A percentile compares a stretch with the other conserved stretches of the same genome.
Conservation (phyloP, 2,113 vertebrate species). For the Aspidoscelis tigris region DNA sequence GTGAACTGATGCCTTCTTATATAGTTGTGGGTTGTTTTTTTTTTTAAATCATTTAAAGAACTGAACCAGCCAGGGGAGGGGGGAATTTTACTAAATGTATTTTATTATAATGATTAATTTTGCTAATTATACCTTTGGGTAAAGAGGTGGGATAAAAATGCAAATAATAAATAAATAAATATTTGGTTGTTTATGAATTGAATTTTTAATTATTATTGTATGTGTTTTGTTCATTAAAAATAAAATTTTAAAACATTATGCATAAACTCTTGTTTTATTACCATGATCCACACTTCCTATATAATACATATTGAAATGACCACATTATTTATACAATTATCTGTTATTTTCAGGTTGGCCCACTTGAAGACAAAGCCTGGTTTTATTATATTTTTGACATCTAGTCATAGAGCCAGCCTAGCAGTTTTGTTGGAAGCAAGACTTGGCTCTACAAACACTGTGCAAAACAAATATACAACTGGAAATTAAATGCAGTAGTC, state of each 20-base stretch:
- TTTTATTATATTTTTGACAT: slow-evolving; percentile 33
- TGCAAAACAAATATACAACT: neutral
- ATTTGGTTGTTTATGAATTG: no score
- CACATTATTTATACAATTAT: slow-evolving; percentile 2
- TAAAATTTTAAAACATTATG: slow-evolving; percentile 1
- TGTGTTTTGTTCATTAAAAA: no score
- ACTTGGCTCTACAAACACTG: slow-evolving; percentile 46
- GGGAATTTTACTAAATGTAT: no score
- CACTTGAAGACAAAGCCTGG: slow-evolving; percentile 36
- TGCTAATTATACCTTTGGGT: no score
- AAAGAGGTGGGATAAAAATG: no score
- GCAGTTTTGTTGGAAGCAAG: slow-evolving; percentile 46
- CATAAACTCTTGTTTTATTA: slow-evolving; percentile 33
- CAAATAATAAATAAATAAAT: no score
- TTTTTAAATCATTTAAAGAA: no score
- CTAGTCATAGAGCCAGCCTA: slow-evolving; percentile 39
- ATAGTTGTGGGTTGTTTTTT: no score
- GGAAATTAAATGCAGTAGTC: neutral
- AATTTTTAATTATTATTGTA: no score
- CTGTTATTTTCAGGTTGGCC: slow-evolving; percentile 12
- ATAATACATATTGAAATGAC: neutral
- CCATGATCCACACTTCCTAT: neutral
- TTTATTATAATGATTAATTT: no score
- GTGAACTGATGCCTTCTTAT: no score
- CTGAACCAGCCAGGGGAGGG: no score